Evolutionary conservation across 2,888 invertebrate genomes (phyloP).

Genomic region (Heteromyza rotundicornis): DNA sequence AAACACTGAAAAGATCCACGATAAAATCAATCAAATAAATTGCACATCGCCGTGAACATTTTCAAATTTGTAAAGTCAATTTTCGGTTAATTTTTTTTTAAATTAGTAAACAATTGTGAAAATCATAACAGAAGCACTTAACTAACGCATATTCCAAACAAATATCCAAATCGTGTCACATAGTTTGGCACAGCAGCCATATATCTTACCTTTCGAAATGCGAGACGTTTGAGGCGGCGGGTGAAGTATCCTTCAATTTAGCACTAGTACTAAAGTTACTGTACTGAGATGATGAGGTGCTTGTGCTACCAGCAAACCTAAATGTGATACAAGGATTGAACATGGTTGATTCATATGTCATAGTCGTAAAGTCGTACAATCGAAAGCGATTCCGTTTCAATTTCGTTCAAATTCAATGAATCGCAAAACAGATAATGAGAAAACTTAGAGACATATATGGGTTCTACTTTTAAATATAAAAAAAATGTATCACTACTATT

Average conservation of each 20-base stretch:
- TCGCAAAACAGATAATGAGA: too few species aligned
- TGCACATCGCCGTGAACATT: not conserved
- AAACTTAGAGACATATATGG: too few species aligned
- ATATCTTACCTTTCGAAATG: slow-evolving; percentile 62
- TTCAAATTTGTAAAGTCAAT: not conserved
- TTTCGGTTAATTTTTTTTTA: not conserved
- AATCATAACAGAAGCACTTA: not conserved
- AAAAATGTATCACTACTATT: too few species aligned
- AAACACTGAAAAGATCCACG: slow-evolving; percentile 43
- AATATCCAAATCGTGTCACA: too few species aligned
- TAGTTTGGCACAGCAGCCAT: too few species aligned
- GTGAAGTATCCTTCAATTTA: slow-evolving; percentile 62
- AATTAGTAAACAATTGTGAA: not conserved
- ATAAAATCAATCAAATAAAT: not conserved
- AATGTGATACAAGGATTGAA: slow-evolving; percentile 23
- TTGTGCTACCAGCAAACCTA: slow-evolving; percentile 63
- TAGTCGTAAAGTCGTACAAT: too few species aligned
- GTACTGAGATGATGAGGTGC: slow-evolving; percentile 62
- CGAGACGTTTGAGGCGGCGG: slow-evolving; percentile 55
- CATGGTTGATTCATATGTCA: slow-evolving; percentile 28
- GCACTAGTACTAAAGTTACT: slow-evolving; percentile 62
- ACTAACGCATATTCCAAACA: slow-evolving; percentile 5
- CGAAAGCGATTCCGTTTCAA: too few species aligned
- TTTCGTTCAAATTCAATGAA: too few species aligned
- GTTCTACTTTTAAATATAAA: too few species aligned